These are phyloP conservation scores for Scleropages formosus DNA, from an alignment of 2,797 vertebrate species.

Conservation along the genomic window DNA sequence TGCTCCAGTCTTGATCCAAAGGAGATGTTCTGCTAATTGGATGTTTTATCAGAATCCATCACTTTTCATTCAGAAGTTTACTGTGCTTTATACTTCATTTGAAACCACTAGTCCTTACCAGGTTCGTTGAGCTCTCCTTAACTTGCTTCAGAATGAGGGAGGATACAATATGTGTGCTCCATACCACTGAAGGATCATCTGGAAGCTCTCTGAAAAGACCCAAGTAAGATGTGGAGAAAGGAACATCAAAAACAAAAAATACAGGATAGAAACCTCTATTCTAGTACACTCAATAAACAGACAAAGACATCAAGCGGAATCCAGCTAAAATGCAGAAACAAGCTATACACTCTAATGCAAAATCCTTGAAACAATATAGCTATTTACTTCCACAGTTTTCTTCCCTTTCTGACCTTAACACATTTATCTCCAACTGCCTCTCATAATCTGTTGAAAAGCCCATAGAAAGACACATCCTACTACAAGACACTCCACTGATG, in stretches of 20 bases:
- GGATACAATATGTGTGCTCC: slow-evolving; percentile 75
- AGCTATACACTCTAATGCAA: too few species aligned
- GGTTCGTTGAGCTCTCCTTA: slow-evolving; percentile 66
- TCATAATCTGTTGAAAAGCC: slow-evolving; percentile 1
- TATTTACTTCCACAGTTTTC: too few species aligned
- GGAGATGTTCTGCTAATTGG: too few species aligned
- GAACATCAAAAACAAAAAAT: too few species aligned
- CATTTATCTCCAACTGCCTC: not conserved
- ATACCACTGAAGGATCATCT: slow-evolving; percentile 80
- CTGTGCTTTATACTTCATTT: too few species aligned
- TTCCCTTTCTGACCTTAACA: not conserved
- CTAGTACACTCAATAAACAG: not conserved
- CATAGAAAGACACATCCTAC: not conserved
- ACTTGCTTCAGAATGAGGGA: slow-evolving; percentile 72
- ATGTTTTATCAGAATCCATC: too few species aligned
- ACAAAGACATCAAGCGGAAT: not conserved
- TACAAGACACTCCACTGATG: not conserved
- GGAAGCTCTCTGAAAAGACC: slow-evolving; percentile 77
- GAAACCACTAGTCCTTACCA: slow-evolving; percentile 70
- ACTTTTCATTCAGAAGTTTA: too few species aligned
- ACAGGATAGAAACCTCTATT: not conserved
- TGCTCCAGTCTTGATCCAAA: too few species aligned
- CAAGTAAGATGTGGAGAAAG: slow-evolving; percentile 14
- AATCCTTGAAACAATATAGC: too few species aligned
- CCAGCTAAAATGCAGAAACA: not conserved